Conservation (phyloP, 2,888 invertebrate species). For the Trichogramma dendrolimi region DNA sequence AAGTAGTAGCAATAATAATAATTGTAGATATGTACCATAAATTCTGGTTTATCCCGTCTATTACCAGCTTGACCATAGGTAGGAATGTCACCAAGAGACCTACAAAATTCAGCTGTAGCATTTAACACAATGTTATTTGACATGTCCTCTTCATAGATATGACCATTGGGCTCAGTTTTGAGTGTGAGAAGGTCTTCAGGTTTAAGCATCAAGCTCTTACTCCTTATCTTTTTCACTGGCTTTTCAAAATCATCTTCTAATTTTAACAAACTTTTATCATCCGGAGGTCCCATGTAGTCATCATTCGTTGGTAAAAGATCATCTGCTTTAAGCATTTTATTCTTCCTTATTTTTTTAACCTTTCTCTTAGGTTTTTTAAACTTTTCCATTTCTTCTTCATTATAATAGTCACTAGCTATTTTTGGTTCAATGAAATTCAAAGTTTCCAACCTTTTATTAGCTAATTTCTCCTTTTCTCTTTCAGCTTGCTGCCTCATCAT, state of each 20-base stretch:
- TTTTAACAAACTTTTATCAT: too few relatives aligned
- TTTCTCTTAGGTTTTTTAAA: constrained; percentile 87
- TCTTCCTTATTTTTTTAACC: constrained; percentile 63
- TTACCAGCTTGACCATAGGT: constrained; percentile 90
- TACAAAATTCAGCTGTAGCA: constrained; percentile 94
- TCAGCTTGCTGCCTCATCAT: constrained; percentile 55
- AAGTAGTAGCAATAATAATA: too few relatives aligned
- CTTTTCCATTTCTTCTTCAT: constrained; percentile 73
- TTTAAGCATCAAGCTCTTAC: too few relatives aligned
- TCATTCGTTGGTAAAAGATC: constrained; percentile 58
- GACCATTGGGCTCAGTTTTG: too few relatives aligned
- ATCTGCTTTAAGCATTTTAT: constrained; percentile 64
- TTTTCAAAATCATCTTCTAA: too few relatives aligned
- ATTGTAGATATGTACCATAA: constrained; percentile 52
- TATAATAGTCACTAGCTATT: constrained; percentile 84
- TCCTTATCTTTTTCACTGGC: too few relatives aligned
- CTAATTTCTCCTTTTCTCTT: constrained; percentile 57
- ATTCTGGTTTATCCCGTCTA: constrained; percentile 72
- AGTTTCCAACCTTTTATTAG: constrained; percentile 69
- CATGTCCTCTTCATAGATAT: constrained; percentile 40
- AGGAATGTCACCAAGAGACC: constrained; percentile 91
- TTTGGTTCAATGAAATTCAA: constrained; percentile 65
- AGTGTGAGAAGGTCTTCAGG: too few relatives aligned
- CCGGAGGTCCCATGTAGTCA: constrained; percentile 41
- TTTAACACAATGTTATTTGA: constrained; percentile 72